Base-by-base conservation (phyloP, 2,888 invertebrate genomes). In the Prosapia bicincta region DNA sequence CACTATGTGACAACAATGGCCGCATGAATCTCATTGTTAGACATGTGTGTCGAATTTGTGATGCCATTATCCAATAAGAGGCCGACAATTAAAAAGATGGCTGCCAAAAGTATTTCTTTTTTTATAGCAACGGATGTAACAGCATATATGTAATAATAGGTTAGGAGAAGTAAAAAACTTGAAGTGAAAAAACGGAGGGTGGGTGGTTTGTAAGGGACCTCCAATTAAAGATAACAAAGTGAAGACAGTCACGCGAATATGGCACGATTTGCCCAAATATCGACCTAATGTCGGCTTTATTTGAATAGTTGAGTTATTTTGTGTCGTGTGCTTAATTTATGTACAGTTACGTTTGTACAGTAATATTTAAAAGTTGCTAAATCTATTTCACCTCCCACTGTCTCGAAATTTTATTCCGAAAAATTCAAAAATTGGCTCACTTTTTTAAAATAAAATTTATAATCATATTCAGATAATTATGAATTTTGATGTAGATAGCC, bases 11-110 rank as follows among this genome's bases (percentile, higher is more conserved):
- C 54, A 20, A 54, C 54, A 54, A 54, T 54, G 54, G 54, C 54
- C 54, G 20, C 2, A 54, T 20, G 54, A 54, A 20, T 20, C 54
- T 20, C 54, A 54, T 54, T 54, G 54, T 54, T 54, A 2, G 20
- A 20, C 54, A 20, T 54, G 54, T 54, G 54, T 54, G 54, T 54
- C 54, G 54, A 54, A 54, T 54, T 54, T 54, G 54, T 54, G 54
- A 54, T 20, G 54, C 54, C 54, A 54, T 54, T 54, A 54, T 54
- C 54, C 54, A 54, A 54, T 54, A 54, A 54, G 54, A 54, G 54
- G 54, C 54, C 54, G 54, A 54, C 54, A 54, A 54, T 54, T 54
- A 54, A 54, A 54, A 54, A 54, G 54, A 54, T 54, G 54, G 54
- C 54, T 54, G 54, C n/a, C 54, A 54, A 54, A 54, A 54, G n/a